Evolutionary conservation across 2,113 vertebrate genomes (phyloP).

Genomic region (Ondatra zibethicus): DNA sequence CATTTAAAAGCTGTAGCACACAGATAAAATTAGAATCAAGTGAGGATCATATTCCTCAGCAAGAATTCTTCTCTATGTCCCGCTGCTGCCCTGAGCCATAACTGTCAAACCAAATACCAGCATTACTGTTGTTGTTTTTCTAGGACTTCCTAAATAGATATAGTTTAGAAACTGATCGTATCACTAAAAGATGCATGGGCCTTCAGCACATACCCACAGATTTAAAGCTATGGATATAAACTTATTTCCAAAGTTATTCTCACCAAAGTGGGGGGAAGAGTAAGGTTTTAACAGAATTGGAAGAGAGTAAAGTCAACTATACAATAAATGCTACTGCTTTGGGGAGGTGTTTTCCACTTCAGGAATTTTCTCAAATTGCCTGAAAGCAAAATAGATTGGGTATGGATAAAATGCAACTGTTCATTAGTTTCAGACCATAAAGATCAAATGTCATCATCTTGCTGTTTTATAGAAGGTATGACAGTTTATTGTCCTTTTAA

Average conservation of each 20-base stretch:
- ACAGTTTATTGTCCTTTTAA: neutral
- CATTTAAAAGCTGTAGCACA: conserved; percentile 82
- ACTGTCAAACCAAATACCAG: conserved; percentile 50
- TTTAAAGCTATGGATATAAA: neutral
- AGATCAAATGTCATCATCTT: conserved; percentile 21
- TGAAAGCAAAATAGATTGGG: conserved; percentile 61
- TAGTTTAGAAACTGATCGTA: neutral
- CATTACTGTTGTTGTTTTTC: conserved; percentile 52
- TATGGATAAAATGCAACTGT: conserved; percentile 59
- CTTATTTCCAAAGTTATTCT: conserved; percentile 55
- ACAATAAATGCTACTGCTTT: neutral
- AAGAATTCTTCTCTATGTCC: conserved; percentile 50
- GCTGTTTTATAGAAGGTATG: neutral
- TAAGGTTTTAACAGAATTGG: neutral
- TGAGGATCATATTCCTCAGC: conserved; percentile 79
- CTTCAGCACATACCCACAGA: neutral
- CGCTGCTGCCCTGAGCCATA: conserved; percentile 27
- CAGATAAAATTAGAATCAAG: conserved; percentile 87
- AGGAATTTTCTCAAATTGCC: conserved; percentile 66
- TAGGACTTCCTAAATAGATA: conserved; percentile 54
- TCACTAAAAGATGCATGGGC: neutral
- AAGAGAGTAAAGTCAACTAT: neutral
- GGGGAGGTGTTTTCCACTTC: neutral
- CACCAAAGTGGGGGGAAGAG: neutral
- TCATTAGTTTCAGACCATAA: conserved; percentile 49